Evolutionary conservation across 2,888 invertebrate species (phyloP), one percentile per base, ranked within the genome.

Genomic region (Melipona beecheii): DNA sequence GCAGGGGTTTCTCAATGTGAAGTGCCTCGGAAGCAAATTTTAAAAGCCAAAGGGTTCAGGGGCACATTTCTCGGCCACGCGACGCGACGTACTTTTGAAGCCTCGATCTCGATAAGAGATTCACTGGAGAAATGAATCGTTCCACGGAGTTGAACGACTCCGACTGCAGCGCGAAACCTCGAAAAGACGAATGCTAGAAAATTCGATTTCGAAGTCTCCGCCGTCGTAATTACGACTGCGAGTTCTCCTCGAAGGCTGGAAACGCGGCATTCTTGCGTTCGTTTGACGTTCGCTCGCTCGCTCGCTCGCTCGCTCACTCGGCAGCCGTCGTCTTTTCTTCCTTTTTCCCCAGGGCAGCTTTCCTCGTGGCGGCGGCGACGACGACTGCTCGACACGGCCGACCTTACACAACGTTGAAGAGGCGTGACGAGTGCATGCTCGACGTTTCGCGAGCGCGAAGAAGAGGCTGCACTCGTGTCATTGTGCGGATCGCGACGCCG

Each of bases 361-460:
- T 31, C 50, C 49, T 50, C 62, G 21, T 4, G 31, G 4, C 60
- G 17, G 19, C 43, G 43, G 9, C 9, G 43, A 9, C 43, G n/a
- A 31, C 31, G 56, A 49, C 68, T 27, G 49, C 75, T 58, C 68
- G 56, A 58, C 19, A 31, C 24, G 43, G 58, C 62, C 80, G 78
- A 78, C 75, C 74, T 71, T 72, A 65, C 68, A 75, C 75, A 64
- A 69, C 69, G 52, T 43, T 58, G 77, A 60, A 86, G 84, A 82
- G 78, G 76, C 64, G 72, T 74, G 70, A 78, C 65, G 79, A 89
- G 82, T 84, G 79, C 80, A 81, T 79, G 86, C 89, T 89, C 85
- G 74, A 89, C 89, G 81, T 83, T 87, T 85, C 83, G 87, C 84
- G 75, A 81, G 78, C 74, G 79, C 81, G 65, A 81, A 84, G 81